Evolutionary conservation across 1,140 invertebrate species (phyloP).

Genomic region (Campoletis sonorensis): DNA sequence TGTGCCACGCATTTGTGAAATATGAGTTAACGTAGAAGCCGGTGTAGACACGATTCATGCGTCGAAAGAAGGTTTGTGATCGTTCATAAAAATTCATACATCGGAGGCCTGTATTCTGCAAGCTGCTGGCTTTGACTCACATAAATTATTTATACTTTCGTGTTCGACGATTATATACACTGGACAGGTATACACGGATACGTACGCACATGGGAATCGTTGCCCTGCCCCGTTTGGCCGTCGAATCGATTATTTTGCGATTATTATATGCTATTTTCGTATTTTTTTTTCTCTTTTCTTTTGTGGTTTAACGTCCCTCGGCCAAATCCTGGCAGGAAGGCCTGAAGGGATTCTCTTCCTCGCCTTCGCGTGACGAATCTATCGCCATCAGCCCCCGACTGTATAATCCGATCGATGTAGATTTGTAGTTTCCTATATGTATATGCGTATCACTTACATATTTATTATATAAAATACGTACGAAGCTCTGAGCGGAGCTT

Average conservation of each 20-base stretch:
- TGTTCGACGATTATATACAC: conserved; percentile 51
- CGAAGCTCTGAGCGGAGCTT: neutral
- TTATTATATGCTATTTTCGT: conserved; percentile 53
- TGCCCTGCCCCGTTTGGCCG: conserved; percentile 31
- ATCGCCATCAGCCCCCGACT: conserved; percentile 6
- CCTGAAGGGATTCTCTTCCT: conserved; percentile 22
- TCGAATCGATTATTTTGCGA: conserved; percentile 52
- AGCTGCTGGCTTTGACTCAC: conserved; percentile 36
- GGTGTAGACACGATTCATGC: neutral
- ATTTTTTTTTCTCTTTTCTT: too few relatives aligned
- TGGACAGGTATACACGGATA: conserved; percentile 36
- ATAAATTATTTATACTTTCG: conserved; percentile 58
- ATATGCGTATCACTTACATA: neutral
- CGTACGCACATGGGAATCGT: conserved; percentile 34
- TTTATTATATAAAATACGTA: conserved; percentile 3
- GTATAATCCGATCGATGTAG: conserved; percentile 19
- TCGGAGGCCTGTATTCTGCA: neutral
- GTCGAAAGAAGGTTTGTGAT: conserved; percentile 44
- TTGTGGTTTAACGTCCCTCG: neutral
- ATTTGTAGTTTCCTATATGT: conserved; percentile 5
- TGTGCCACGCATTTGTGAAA: conserved; percentile 12
- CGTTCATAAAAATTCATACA: conserved; percentile 58
- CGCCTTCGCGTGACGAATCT: conserved; percentile 45
- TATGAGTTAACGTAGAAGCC: conserved; percentile 40
- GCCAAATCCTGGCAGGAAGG: neutral